A percentile compares a stretch with the other conserved stretches of the same genome.
Conservation (phyloP, 2,797 vertebrate species). For the Typhlichthys eigenmanni region DNA sequence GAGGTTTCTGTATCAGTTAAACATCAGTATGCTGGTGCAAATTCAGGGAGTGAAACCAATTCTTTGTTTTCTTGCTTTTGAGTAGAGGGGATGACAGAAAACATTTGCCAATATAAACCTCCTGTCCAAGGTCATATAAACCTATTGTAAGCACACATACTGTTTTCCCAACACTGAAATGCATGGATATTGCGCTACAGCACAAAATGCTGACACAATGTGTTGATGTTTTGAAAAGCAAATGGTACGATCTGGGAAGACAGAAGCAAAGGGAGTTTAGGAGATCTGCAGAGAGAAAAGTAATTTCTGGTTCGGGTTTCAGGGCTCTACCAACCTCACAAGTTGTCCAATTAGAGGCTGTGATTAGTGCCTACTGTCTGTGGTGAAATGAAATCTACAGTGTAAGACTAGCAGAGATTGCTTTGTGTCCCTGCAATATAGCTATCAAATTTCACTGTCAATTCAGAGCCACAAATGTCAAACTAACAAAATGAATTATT, state of each 20-base stretch:
- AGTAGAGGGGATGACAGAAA: conserved; percentile 14
- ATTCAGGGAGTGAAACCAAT: conserved; percentile 17
- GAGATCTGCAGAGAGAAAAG: conserved; percentile 25
- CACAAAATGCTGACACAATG: conserved; percentile 33
- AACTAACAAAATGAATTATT: conserved; percentile 64
- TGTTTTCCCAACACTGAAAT: conserved; percentile 30
- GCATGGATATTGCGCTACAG: conserved; percentile 24
- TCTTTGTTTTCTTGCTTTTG: conserved; percentile 5
- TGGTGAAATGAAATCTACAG: conserved; percentile 61
- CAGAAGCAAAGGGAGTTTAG: neutral
- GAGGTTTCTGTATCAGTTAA: no score
- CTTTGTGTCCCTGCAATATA: conserved; percentile 61
- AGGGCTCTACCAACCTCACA: conserved; percentile 45
- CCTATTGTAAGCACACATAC: conserved; percentile 29
- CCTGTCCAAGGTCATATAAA: conserved; percentile 31
- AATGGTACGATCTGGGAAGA: neutral
- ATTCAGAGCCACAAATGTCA: conserved; percentile 52
- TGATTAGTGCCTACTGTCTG: conserved; percentile 66
- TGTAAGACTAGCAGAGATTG: conserved; percentile 49
- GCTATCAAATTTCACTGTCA: conserved; percentile 67
- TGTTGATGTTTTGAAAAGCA: no score
- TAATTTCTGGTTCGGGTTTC: conserved; percentile 6
- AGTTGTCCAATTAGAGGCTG: conserved; percentile 70
- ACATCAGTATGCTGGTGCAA: neutral
- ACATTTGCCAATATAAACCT: conserved; percentile 33